Conservation (phyloP, 1,140 invertebrate species). For the Hyposmocoma kahamanoa region DNA sequence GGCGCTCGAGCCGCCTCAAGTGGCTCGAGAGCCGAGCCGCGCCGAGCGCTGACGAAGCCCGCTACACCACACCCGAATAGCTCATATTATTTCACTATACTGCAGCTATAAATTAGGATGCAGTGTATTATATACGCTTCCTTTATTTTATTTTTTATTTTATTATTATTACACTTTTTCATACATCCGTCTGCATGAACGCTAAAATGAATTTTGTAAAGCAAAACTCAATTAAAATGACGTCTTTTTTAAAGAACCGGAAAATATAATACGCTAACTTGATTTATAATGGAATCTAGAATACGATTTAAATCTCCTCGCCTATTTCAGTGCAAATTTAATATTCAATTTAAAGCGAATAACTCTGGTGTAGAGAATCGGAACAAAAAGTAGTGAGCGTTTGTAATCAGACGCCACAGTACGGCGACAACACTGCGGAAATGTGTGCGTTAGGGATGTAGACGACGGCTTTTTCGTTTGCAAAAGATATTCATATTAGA, state of each 20-base stretch:
- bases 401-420: slow-evolving; percentile 56
- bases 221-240: no score
- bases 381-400: slow-evolving; percentile 60
- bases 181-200: no score
- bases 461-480: no score
- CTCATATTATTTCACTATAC: slow-evolving; percentile 53
- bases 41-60: slow-evolving; percentile 56
- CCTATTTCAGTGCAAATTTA: slow-evolving; percentile 44
- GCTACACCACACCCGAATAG: slow-evolving; percentile 48
- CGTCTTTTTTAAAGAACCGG: no score
- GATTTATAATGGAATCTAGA: neutral
- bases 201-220: no score
- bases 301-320: slow-evolving; percentile 23
- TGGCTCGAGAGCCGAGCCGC: neutral
- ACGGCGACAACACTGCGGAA: slow-evolving; percentile 7
- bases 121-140: slow-evolving; percentile 40
- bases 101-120: slow-evolving; percentile 43
- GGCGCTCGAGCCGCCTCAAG: no score
- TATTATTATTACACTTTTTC: no score
- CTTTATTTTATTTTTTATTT: no score
- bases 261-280: no score
- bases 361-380: slow-evolving; percentile 53
- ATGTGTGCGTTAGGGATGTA: no score
- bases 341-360: slow-evolving; percentile 62
- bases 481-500: no score